Percentiles rank a stretch among this genome's conserved stretches.
Evolutionary conservation across 2,797 vertebrate species (phyloP).

Genomic region (Brotula barbata): DNA sequence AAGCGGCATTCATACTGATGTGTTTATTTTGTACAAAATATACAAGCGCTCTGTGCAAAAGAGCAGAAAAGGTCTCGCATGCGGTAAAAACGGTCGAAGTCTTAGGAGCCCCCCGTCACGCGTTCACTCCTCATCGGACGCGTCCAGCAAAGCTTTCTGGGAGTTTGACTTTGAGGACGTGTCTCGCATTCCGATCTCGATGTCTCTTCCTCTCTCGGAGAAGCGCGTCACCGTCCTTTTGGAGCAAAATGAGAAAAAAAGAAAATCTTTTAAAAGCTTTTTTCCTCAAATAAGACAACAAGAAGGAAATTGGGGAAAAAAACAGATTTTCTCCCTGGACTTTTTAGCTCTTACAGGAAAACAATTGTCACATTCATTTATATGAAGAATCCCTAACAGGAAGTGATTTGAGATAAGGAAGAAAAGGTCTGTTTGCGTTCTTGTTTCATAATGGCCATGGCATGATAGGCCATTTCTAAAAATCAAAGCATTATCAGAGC

Average conservation of each 20-base stretch:
- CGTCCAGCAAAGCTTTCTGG: constrained; percentile 82
- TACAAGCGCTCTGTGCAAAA: constrained; percentile 26
- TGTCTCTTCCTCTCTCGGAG: constrained; percentile 52
- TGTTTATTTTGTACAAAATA: constrained; percentile 6
- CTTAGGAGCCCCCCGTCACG: background rate
- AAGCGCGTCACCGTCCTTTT: constrained; percentile 75
- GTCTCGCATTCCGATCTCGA: constrained; percentile 82
- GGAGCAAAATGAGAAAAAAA: constrained; percentile 5
- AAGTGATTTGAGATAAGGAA: no score
- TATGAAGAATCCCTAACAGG: no score
- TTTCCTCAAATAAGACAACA: background rate
- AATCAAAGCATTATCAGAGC: no score
- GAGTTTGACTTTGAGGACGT: constrained; percentile 58
- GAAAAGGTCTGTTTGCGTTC: no score
- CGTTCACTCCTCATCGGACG: constrained; percentile 88
- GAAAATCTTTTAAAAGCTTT: background rate
- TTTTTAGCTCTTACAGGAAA: background rate
- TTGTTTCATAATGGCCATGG: no score
- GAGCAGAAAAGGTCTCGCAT: background rate
- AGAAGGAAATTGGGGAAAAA: background rate
- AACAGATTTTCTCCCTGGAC: background rate
- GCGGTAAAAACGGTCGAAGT: no score
- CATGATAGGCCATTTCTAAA: no score
- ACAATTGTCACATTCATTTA: no score
- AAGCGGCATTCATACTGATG: background rate